Evolutionary conservation across 2,888 invertebrate species (phyloP).

Genomic region (Cryptophagus acutangulus): DNA sequence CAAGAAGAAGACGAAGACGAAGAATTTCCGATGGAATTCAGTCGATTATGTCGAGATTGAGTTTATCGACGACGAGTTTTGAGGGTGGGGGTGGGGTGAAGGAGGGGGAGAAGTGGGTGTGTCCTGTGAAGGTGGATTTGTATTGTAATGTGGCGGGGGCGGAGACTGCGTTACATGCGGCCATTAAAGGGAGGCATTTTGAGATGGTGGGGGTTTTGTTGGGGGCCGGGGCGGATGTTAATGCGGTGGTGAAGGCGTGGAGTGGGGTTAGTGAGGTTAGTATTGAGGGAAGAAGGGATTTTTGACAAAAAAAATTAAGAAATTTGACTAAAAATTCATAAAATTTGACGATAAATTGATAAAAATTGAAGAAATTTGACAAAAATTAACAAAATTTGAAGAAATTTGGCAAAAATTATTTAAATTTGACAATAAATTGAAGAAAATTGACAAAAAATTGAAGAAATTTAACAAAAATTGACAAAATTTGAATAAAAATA

Average conservation of each 20-base stretch:
- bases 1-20: conserved; percentile 62
- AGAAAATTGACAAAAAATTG: no score
- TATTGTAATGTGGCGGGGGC: conserved; percentile 69
- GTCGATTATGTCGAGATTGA: conserved; percentile 79
- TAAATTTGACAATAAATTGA: no score
- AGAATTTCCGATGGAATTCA: conserved; percentile 85
- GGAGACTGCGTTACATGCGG: conserved; percentile 80
- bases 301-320: no score
- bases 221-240: conserved; percentile 76
- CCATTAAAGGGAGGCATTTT: conserved; percentile 70
- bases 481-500: no score
- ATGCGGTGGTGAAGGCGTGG: conserved; percentile 59
- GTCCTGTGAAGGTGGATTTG: conserved; percentile 69
- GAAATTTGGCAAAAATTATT: no score
- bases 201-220: conserved; percentile 67
- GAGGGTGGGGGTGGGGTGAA: conserved; percentile 40
- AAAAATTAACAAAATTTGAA: no score
- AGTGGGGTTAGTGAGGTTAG: conserved; percentile 46
- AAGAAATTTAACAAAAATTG: no score
- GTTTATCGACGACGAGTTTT: conserved; percentile 56
- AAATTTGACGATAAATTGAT: no score
- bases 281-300: no score
- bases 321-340: no score
- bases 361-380: no score
- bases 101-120: conserved; percentile 44